Conservation (phyloP, 1,140 invertebrate species). For the Halictus rubicundus region DNA sequence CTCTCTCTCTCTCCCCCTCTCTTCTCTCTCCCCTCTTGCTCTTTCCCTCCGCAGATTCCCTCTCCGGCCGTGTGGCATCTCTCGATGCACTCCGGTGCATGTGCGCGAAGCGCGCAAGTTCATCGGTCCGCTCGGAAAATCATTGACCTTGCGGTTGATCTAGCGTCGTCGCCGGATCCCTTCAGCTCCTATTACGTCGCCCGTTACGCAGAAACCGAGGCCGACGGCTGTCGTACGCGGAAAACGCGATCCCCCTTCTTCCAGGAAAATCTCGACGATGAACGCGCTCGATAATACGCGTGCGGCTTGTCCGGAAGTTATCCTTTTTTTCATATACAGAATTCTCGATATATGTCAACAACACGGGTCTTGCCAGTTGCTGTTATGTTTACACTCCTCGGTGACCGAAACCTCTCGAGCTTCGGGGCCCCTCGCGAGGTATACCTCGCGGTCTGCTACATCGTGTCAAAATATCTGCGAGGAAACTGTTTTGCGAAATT, state of each 20-base stretch:
- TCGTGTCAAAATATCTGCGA: too few relatives aligned
- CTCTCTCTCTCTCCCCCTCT: not conserved
- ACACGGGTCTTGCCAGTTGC: too few relatives aligned
- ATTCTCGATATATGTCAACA: too few relatives aligned
- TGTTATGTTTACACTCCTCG: too few relatives aligned
- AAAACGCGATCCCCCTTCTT: not conserved
- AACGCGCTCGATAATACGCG: too few relatives aligned
- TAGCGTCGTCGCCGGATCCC: constrained; percentile 48
- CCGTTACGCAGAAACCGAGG: constrained; percentile 48
- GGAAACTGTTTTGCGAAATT: too few relatives aligned
- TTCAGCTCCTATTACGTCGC: constrained; percentile 39
- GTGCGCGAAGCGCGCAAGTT: constrained; percentile 51
- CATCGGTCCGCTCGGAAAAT: constrained; percentile 67
- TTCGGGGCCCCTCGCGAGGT: too few relatives aligned
- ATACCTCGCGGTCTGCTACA: too few relatives aligned
- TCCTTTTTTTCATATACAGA: too few relatives aligned
- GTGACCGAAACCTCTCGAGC: too few relatives aligned
- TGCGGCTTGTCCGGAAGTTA: too few relatives aligned
- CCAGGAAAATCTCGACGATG: too few relatives aligned
- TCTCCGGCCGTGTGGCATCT: constrained; percentile 12
- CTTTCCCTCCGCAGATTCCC: constrained; percentile 2
- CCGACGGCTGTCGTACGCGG: not conserved
- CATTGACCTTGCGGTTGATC: constrained; percentile 62
- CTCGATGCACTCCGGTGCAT: constrained; percentile 5
- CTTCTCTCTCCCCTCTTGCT: constrained; percentile 4